Evolutionary conservation across 1,140 invertebrate species (phyloP), one percentile per base, ranked within the genome.

Genomic region (Lutraria rhynchaena): DNA sequence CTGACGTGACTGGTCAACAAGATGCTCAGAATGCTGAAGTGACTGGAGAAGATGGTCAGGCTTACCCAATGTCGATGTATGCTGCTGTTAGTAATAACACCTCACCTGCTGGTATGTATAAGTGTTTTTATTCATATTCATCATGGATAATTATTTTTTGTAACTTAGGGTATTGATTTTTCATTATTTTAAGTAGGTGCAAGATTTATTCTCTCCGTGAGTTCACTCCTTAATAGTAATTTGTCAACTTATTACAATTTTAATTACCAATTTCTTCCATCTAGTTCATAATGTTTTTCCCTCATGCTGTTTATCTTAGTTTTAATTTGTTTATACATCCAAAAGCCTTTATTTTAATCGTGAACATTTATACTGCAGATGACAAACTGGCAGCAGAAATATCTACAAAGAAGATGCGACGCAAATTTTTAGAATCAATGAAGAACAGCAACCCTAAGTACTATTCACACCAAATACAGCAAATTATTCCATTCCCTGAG

Each of bases 381-480:
- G 76, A 80, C 11, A 80, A 80, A 41, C 51, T 80, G 33, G 76
- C 76, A 9, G 76, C 76, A 13, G 76, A 80, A 24, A 69, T 80
- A 3, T 80, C 76, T 3, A 80, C 76, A 1, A 80, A 80, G 58
- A 81, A 81, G 22, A 81, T 81, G 78, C 67, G 78, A 29, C 55
- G 78, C 7, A 73, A 81, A 55, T 74, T 81, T 35, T 35, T 81
- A 11, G 78, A 81, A n/a, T 73, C 78, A 0, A 81, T 81, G 78
- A 81, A 74, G 35, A 81, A 81, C 60, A 81, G 78, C 60, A 81
- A 81, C 33, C 78, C 78, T 19, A 81, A 81, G 29, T 81, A 73
- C 58, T 81, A 81, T 49, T 81, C 78, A n/a, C 78, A 74, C 31
- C 78, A 81, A 33, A 81, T 81, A 15, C 78, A 81, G 33, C 69